These are phyloP conservation scores for Pseudorasbora parva DNA, from an alignment of 2,113 vertebrate genomes.

Conservation along the genomic window DNA sequence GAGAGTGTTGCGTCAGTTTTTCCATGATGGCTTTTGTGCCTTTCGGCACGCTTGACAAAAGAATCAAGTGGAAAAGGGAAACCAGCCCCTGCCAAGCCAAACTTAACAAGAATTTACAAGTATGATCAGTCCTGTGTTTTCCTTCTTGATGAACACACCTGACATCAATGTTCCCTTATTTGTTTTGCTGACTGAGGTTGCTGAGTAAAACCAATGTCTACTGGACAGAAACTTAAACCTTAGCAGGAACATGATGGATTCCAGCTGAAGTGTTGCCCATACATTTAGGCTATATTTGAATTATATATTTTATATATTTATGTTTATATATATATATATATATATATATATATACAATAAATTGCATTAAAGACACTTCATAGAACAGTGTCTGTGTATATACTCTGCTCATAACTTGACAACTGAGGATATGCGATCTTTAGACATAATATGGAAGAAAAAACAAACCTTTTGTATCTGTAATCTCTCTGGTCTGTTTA, in stretches of 20 bases:
- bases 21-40: constrained; percentile 56
- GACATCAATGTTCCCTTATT: background rate
- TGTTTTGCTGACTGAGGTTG: background rate
- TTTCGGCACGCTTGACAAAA: constrained; percentile 64
- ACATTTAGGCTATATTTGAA: background rate
- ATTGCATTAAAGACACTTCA: background rate
- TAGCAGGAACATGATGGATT: background rate
- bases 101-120: constrained; percentile 52
- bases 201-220: background rate
- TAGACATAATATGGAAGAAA: background rate
- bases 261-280: background rate
- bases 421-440: background rate
- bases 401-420: background rate
- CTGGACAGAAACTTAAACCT: background rate
- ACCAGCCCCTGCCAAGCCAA: constrained; percentile 58
- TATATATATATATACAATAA: no score
- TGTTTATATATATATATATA: no score
- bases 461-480: background rate
- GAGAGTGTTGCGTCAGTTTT: constrained; percentile 44
- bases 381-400: background rate
- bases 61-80: constrained; percentile 71
- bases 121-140: background rate
- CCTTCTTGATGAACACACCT: background rate
- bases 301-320: no score
- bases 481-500: constrained; percentile 6